These are phyloP conservation scores for Saimiri boliviensis DNA, from an alignment of 2,113 vertebrate species.

Conservation along the genomic window DNA sequence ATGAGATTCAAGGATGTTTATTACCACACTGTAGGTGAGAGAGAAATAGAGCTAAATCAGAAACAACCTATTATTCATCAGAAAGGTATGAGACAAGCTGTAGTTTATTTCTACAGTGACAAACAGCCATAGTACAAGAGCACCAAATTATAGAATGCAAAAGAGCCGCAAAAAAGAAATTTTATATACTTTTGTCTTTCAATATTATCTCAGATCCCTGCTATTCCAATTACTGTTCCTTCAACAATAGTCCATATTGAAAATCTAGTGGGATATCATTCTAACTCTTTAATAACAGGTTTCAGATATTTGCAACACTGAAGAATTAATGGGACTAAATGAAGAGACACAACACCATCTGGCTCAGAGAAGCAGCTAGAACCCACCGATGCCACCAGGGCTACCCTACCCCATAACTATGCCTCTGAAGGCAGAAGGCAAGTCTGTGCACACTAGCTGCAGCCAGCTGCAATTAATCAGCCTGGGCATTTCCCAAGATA, in stretches of 20 bases:
- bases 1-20: background rate
- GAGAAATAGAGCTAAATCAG: background rate
- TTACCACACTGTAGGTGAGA: background rate
- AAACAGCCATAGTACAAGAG: background rate
- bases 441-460: background rate
- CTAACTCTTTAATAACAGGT: background rate
- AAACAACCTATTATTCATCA: background rate
- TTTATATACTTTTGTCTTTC: background rate
- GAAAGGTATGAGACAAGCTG: background rate
- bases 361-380: background rate
- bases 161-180: background rate
- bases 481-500: background rate
- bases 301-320: background rate
- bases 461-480: background rate
- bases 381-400: background rate
- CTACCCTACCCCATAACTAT: background rate
- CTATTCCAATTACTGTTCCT: background rate
- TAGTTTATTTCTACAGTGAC: background rate
- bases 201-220: background rate
- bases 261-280: background rate
- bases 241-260: background rate
- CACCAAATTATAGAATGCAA: background rate
- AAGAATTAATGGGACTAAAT: background rate
- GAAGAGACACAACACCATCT: background rate
- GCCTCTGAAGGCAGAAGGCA: background rate